Evolutionary conservation across 2,888 invertebrate species (phyloP).

Genomic region (Sabellastarte sp.): DNA sequence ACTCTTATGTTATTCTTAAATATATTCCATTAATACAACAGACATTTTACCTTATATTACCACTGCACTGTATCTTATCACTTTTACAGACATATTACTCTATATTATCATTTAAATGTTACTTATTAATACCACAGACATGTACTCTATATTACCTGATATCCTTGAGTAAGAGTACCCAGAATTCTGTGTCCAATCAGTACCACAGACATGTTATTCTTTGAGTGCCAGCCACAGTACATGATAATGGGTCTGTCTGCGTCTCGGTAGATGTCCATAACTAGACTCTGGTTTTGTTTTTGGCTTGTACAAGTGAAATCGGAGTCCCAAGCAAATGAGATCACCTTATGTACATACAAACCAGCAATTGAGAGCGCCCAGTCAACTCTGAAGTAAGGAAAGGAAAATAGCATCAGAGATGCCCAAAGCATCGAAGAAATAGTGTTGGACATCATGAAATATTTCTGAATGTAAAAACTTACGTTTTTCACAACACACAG

Average conservation of each 20-base stretch:
- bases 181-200: slow-evolving; percentile 43
- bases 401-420: too few species aligned
- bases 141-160: too few species aligned
- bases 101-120: too few species aligned
- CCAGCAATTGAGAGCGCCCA: slow-evolving; percentile 21
- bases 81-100: too few species aligned
- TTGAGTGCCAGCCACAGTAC: slow-evolving; percentile 27
- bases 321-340: slow-evolving; percentile 43
- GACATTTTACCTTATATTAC: too few species aligned
- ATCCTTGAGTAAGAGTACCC: too few species aligned
- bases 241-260: neutral
- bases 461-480: neutral
- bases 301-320: slow-evolving; percentile 38
- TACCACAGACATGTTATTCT: slow-evolving; percentile 40
- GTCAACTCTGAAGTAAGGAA: neutral
- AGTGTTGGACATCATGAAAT: neutral
- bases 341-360: slow-evolving; percentile 34
- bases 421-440: neutral
- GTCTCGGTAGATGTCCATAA: neutral
- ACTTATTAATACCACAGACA: too few species aligned
- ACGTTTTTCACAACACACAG: neutral
- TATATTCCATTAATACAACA: too few species aligned
- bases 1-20: too few species aligned
- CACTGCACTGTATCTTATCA: too few species aligned
- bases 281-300: slow-evolving; percentile 24